phyloP scores from a whole-genome alignment of 2,797 vertebrate species.

The Micropoecilia bifurca region DNA sequence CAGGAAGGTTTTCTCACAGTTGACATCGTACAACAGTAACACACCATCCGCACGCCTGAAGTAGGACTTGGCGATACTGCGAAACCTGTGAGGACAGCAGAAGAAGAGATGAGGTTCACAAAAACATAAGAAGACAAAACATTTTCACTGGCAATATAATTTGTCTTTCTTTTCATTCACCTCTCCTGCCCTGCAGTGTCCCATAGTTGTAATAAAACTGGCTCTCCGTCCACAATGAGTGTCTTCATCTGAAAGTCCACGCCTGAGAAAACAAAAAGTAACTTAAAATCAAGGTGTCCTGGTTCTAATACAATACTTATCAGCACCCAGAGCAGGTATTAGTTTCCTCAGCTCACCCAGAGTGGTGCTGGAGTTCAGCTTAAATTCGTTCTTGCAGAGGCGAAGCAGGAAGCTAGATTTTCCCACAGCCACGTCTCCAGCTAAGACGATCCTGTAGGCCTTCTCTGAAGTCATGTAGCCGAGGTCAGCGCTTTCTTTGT shows the following conservation, averaged over 20 bases:
- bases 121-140: not conserved
- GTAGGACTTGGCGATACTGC: constrained; percentile 97
- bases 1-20: constrained; percentile 93
- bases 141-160: no score
- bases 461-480: constrained; percentile 85
- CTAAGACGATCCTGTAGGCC: constrained; percentile 92
- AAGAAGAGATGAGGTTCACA: not conserved
- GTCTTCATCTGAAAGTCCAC: constrained; percentile 98
- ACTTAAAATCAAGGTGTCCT: not conserved
- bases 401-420: constrained; percentile 97
- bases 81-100: constrained; percentile 81
- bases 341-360: constrained; percentile 82
- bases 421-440: constrained; percentile 94
- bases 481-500: constrained; percentile 62
- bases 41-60: constrained; percentile 96
- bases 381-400: constrained; percentile 97
- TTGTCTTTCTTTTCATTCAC: constrained; percentile 54
- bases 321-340: not conserved
- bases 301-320: not conserved
- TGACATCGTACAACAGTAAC: constrained; percentile 92
- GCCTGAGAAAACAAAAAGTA: constrained; percentile 72
- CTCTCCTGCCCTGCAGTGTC: constrained; percentile 97
- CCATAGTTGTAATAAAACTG: constrained; percentile 91
- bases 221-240: constrained; percentile 92
- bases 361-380: constrained; percentile 87